These are phyloP conservation scores for Campoplex capitator DNA, from an alignment of 2,888 invertebrate species.

Conservation along the genomic window DNA sequence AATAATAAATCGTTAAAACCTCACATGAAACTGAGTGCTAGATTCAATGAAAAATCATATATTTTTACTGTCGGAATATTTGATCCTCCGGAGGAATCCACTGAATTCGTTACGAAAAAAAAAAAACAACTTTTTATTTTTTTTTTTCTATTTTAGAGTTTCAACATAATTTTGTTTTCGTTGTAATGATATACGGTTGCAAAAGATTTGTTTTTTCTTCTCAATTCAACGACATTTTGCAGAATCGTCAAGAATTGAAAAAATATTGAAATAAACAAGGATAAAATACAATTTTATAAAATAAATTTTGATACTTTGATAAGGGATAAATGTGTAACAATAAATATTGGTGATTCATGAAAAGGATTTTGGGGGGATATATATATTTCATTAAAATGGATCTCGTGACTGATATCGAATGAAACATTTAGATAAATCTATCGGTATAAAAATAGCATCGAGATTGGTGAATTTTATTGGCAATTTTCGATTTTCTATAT, in stretches of 20 bases:
- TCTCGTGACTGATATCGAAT: constrained; percentile 6
- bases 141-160: too few species aligned
- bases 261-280: neutral
- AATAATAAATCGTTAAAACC: neutral
- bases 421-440: constrained; percentile 23
- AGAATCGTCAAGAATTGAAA: too few species aligned
- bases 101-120: neutral
- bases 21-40: neutral
- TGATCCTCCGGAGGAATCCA: neutral
- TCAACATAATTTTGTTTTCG: too few species aligned
- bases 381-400: neutral
- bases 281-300: neutral
- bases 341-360: neutral
- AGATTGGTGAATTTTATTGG: constrained; percentile 25
- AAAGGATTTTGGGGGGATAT: neutral
- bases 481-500: constrained; percentile 19
- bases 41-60: neutral
- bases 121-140: too few species aligned
- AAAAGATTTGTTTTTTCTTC: neutral
- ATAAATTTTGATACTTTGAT: neutral
- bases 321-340: neutral
- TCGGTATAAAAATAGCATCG: neutral
- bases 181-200: neutral
- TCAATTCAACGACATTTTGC: too few species aligned
- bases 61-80: neutral